Percentiles rank a stretch among this genome's conserved stretches.
Conservation (phyloP, 2,113 vertebrate genomes). For the Urocynchramus pylzowi region DNA sequence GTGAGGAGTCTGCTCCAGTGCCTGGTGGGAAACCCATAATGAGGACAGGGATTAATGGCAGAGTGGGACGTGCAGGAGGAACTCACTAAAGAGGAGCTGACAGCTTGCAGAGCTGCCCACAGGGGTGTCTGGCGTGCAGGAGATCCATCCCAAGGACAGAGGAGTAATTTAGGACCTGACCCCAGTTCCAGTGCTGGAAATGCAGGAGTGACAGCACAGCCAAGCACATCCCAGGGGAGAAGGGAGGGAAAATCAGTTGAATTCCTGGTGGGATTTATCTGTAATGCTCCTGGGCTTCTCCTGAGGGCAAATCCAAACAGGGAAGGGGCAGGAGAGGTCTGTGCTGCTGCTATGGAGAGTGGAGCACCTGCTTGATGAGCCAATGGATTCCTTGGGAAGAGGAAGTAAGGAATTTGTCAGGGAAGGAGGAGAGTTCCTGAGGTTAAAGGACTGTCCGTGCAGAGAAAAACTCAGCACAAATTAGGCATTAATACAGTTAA, state of each 20-base stretch:
- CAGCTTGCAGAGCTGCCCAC: not conserved
- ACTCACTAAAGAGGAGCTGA: not conserved
- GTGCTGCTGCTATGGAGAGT: not conserved
- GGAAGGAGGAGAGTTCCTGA: not conserved
- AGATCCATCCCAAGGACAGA: not conserved
- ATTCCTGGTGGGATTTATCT: not conserved
- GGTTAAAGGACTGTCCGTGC: not conserved
- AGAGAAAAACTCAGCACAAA: not conserved
- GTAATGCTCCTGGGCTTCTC: not conserved
- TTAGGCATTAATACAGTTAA: not conserved
- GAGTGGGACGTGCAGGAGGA: not conserved
- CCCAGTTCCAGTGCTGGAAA: not conserved
- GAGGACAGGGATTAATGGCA: slow-evolving; percentile 37
- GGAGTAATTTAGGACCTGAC: not conserved
- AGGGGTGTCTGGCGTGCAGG: not conserved
- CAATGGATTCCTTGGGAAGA: not conserved
- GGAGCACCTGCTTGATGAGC: not conserved
- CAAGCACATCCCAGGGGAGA: not conserved
- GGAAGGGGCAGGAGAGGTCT: not conserved
- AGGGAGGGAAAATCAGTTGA: not conserved
- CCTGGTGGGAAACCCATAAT: not conserved
- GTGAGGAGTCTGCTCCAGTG: not conserved
- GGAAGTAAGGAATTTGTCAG: not conserved
- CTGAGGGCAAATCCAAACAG: not conserved
- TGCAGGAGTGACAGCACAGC: not conserved